Evolutionary conservation across 2,888 invertebrate genomes (phyloP), one percentile per base, ranked within the genome.

Genomic region (Troilus luridus): DNA sequence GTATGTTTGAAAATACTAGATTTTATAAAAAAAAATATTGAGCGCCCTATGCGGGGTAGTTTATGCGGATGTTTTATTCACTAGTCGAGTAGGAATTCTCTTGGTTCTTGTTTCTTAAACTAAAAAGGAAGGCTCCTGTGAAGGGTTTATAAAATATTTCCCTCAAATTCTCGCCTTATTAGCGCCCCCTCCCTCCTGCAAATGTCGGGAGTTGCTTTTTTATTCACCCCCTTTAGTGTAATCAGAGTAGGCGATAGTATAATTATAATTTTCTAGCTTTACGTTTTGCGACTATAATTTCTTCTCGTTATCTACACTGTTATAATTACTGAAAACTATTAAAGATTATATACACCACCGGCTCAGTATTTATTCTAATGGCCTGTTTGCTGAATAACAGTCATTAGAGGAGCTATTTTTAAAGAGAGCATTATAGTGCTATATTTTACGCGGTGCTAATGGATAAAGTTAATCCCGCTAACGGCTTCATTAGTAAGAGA

Each of bases 401-500:
- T 41, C 72, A 77, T 77, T 77, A 41, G 27, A 17, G 41, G 7
- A 41, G 27, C 72, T 77, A 77, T 77, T 77, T 77, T 77, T 77
- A 41, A 41, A 77, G 72, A 17, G 17, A 41, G 72, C 8, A 8
- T 77, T 41, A 27, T 27, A 24, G 72, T 6, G 24, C 27, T 19
- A 77, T 77, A 77, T 24, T 77, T 77, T 41, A 77, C 72, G 17
- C 8, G 14, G 27, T 8, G 8, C 72, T 77, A 77, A 77, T 77
- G 72, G 72, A 77, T 41, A 77, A 17, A 77, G 41, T 41, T 77
- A 27, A 77, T 77, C 72, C 17, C 1, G 27, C 27, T 77, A 77
- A 77, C 27, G 72, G 41, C 72, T 77, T 77, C 72, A 77, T 77
- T 77, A 77, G 72, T 27, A 27, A 77, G 41, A 77, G 27, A 77